Base-by-base conservation (phyloP, 2,113 vertebrate genomes). In the Lasiurus cinereus region DNA sequence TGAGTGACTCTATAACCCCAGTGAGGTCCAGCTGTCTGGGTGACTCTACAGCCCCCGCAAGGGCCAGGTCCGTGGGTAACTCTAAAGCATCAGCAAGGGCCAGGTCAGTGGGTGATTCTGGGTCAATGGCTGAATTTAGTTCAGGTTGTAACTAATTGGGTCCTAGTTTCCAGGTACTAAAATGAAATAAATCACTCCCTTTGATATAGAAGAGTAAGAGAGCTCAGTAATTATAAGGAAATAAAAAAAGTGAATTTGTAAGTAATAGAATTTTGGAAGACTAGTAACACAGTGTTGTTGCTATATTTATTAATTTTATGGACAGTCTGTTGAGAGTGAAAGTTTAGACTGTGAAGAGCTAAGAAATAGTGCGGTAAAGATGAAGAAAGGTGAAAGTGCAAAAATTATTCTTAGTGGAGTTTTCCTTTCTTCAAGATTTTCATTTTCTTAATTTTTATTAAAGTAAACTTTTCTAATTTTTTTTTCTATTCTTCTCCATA, bases 1-100 rank as follows among this genome's bases (percentile, higher is more conserved):
- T 3, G 1, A 1, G 2, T 8, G 0, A 4, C 6, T 82, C 79
- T 24, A 6, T 1, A 73, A 2, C 2, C 3, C 0, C 21, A 22
- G 19, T 7, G 24, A 48, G 11, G 31, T 31, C 6, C 9, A 21
- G 1, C 31, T 36, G 22, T 36, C 18, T 29, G 15, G 14, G 29
- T 1, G 4, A 18, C 8, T 24, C 18, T 13, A 21, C 0, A 27
- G 2, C 22, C 18, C 4, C 18, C 14, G 6, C 24, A 18, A 18
- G 29, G 15, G 9, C 39, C 3, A 69, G 18, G 6, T 48, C 1
- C 29, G 8, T 0, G 29, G 1, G 6, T 11, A 16, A 15, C 8
- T 8, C 8, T 19, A 11, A 8, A 50, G 73, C 46, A 39, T 1
- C 19, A 62, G 19, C 8, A 24, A 29, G 62, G 62, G 2, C 13